phyloP scores from a whole-genome alignment of 2,888 invertebrate genomes.

The Nomada hirtipes region DNA sequence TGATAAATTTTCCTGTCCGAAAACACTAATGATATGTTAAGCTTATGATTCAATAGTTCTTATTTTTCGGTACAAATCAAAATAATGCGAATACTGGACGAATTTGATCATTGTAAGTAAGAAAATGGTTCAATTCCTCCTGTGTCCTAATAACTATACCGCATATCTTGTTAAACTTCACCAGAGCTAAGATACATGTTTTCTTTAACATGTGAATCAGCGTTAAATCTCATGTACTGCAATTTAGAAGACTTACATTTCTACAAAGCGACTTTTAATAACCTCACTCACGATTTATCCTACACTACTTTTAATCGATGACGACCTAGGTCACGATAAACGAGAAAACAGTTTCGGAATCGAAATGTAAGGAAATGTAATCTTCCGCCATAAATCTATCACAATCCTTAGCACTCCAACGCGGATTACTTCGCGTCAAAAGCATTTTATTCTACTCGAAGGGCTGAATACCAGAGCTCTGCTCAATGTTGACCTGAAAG shows the following conservation, averaged over 20 bases:
- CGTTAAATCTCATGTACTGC: background rate
- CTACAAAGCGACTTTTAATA: background rate
- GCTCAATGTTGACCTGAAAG: conserved; percentile 12
- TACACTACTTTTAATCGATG: background rate
- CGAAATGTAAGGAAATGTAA: conserved; percentile 1
- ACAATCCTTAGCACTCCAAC: conserved; percentile 39
- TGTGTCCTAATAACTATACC: no score
- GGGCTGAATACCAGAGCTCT: background rate
- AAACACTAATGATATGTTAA: no score
- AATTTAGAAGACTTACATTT: background rate
- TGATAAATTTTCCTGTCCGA: no score
- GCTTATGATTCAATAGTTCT: no score
- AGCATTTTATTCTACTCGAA: background rate
- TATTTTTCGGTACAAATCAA: no score
- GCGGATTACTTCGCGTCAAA: conserved; percentile 2
- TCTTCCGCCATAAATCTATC: conserved; percentile 52
- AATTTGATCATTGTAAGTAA: no score
- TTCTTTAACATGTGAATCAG: background rate
- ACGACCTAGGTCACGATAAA: conserved; percentile 20
- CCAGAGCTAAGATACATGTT: background rate
- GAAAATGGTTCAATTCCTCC: no score
- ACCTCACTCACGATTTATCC: background rate
- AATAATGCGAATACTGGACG: no score
- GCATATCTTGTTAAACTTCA: background rate
- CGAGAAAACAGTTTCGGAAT: conserved; percentile 20